These are phyloP conservation scores for Acestrorhynchus altus DNA, from an alignment of 2,797 vertebrate species.

Conservation along the genomic window DNA sequence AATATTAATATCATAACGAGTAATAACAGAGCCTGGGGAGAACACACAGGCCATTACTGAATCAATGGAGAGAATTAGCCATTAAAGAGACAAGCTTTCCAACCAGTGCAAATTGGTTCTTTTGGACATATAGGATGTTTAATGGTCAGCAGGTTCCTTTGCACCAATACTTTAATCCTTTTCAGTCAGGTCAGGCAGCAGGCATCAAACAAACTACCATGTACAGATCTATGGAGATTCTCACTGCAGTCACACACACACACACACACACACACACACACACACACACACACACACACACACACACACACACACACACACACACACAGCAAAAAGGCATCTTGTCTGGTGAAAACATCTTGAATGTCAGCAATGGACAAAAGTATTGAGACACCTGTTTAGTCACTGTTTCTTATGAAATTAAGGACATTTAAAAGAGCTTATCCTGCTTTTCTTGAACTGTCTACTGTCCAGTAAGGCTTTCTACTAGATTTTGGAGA, in stretches of 20 bases:
- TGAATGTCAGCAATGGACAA: neutral
- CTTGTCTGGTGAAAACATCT: neutral
- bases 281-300: neutral
- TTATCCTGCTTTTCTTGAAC: too few species aligned
- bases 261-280: neutral
- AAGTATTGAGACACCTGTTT: too few species aligned
- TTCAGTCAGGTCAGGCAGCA: constrained; percentile 64
- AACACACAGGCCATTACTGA: neutral
- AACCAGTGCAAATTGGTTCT: neutral
- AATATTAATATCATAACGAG: neutral
- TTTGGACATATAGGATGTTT: neutral
- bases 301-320: neutral
- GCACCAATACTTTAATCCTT: constrained; percentile 36
- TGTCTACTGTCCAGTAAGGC: too few species aligned
- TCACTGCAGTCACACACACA: constrained; percentile 3
- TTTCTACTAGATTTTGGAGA: too few species aligned
- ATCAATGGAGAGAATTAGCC: neutral
- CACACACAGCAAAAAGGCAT: neutral
- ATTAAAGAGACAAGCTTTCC: neutral
- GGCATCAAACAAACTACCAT: constrained; percentile 61
- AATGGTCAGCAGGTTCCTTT: neutral
- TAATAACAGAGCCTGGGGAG: neutral
- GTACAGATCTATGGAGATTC: constrained; percentile 53
- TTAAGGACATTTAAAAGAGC: too few species aligned
- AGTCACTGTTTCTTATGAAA: too few species aligned